A percentile compares a stretch with the other conserved stretches of the same genome.
Conservation (phyloP, 2,113 vertebrate genomes). For the Cephalopterus ornatus region DNA sequence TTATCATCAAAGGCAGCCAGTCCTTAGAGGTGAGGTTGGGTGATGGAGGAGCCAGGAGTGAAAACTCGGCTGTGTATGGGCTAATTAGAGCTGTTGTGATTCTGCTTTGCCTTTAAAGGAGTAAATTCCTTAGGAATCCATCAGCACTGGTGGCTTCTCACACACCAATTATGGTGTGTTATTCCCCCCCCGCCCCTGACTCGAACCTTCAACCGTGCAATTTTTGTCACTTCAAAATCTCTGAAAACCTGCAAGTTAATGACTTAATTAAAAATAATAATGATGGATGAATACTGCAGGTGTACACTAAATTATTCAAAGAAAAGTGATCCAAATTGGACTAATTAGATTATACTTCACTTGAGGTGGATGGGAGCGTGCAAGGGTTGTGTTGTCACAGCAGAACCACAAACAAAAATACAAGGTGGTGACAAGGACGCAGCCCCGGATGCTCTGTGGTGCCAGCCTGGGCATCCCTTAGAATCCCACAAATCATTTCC, state of each 20-base stretch:
- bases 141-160: constrained; percentile 10
- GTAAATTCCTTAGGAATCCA: constrained; percentile 10
- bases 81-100: constrained; percentile 28
- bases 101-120: neutral
- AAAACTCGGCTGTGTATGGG: neutral
- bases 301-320: constrained; percentile 13
- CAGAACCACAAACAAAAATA: neutral
- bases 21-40: constrained; percentile 30
- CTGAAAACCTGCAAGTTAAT: constrained; percentile 23
- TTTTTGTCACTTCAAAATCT: constrained; percentile 23
- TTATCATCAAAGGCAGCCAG: constrained; percentile 10
- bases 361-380: neutral
- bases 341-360: constrained; percentile 25
- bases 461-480: neutral
- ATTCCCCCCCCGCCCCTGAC: neutral
- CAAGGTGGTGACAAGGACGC: accelerated
- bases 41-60: constrained; percentile 11
- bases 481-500: neutral
- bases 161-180: neutral
- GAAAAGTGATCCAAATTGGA: neutral
- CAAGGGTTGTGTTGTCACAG: neutral
- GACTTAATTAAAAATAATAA: constrained; percentile 47
- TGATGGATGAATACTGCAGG: constrained; percentile 28
- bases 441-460: neutral
- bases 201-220: neutral